A percentile compares a stretch with the other conserved stretches of the same genome.
Evolutionary conservation across 2,113 vertebrate genomes (phyloP).

Genomic region (Isichthys henryi): DNA sequence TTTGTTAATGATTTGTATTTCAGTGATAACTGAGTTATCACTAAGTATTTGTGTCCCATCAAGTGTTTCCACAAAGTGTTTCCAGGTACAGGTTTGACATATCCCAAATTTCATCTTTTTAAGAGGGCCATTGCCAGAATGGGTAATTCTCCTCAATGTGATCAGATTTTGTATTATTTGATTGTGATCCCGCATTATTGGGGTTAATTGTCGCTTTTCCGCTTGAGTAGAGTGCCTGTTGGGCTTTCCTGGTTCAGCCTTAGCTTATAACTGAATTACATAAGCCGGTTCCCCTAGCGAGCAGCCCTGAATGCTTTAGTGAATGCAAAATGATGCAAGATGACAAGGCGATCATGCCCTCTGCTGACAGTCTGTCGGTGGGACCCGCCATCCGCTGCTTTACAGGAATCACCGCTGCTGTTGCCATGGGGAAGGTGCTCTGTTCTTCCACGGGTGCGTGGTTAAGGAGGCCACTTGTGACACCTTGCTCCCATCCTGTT

Average conservation of each 20-base stretch:
- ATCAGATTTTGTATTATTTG: neutral
- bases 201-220: neutral
- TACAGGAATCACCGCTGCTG: neutral
- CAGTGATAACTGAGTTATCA: neutral
- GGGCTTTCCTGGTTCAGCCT: neutral
- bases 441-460: neutral
- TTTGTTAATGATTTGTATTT: neutral
- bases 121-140: neutral
- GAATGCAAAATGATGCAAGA: neutral
- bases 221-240: neutral
- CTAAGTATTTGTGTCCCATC: neutral
- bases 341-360: neutral
- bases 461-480: neutral
- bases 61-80: neutral
- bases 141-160: neutral
- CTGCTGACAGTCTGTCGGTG: constrained; percentile 2
- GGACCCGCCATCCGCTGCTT: neutral
- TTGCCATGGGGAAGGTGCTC: neutral
- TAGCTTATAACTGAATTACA: neutral
- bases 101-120: neutral
- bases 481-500: neutral
- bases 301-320: neutral
- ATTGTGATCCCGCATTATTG: neutral
- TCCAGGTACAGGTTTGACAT: neutral
- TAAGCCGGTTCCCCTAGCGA: neutral